phyloP scores from a whole-genome alignment of 2,797 vertebrate genomes.

The Diplodus sargus region DNA sequence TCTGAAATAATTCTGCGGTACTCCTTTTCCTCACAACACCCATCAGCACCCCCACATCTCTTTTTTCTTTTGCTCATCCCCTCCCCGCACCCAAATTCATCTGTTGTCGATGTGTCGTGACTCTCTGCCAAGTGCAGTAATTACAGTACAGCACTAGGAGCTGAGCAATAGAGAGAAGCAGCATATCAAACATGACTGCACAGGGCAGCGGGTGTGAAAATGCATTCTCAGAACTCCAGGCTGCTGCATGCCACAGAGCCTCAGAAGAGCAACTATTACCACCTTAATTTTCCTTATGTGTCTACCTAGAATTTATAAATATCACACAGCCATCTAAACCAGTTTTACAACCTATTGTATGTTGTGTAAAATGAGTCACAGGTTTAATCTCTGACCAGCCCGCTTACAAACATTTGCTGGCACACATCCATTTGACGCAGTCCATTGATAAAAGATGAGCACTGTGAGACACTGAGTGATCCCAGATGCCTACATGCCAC shows the following conservation, averaged over 20 bases:
- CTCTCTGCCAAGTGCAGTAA: slow-evolving; percentile 80
- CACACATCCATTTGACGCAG: background rate
- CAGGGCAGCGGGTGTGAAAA: slow-evolving; percentile 54
- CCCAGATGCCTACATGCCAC: slow-evolving; percentile 21
- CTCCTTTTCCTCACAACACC: slow-evolving; percentile 33
- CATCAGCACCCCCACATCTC: slow-evolving; percentile 26
- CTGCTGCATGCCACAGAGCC: slow-evolving; percentile 25
- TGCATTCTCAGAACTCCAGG: slow-evolving; percentile 41
- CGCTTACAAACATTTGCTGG: background rate
- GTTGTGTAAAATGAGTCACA: slow-evolving; percentile 9
- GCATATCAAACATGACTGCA: slow-evolving; percentile 74
- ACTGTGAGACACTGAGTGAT: slow-evolving; percentile 14
- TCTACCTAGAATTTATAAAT: slow-evolving; percentile 31
- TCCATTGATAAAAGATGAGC: slow-evolving; percentile 40
- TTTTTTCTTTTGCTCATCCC: slow-evolving; percentile 54
- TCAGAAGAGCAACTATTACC: slow-evolving; percentile 20
- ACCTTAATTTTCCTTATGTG: slow-evolving; percentile 3
- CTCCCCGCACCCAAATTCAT: slow-evolving; percentile 62
- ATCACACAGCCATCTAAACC: background rate
- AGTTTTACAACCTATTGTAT: background rate
- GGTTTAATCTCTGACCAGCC: slow-evolving; percentile 20
- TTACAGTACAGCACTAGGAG: slow-evolving; percentile 73
- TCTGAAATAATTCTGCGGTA: slow-evolving; percentile 14
- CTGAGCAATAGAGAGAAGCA: slow-evolving; percentile 66
- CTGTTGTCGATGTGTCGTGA: slow-evolving; percentile 76